A percentile compares a stretch with the other conserved stretches of the same genome.
These are phyloP conservation scores for Bovichtus diacanthus DNA, from an alignment of 2,797 vertebrate genomes.

Conservation along the genomic window DNA sequence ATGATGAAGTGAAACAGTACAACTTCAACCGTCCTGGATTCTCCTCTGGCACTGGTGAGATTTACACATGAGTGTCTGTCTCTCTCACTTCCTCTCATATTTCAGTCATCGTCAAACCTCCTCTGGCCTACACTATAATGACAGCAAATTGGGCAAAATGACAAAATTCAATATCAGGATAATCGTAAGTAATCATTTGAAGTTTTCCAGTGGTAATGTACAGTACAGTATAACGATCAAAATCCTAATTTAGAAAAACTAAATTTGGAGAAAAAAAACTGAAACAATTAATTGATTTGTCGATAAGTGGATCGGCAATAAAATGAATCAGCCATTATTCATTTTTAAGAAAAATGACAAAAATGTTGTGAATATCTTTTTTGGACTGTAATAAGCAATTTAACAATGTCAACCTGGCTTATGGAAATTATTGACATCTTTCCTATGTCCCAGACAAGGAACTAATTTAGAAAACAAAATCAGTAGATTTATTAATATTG, in stretches of 20 bases:
- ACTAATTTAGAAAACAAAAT: not conserved
- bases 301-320: not conserved
- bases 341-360: not conserved
- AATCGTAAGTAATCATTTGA: not conserved
- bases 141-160: not conserved
- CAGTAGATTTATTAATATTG: not conserved
- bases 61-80: not conserved
- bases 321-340: not conserved
- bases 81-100: not conserved
- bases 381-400: not conserved
- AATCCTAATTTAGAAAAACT: not conserved
- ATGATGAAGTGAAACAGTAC: conserved; percentile 96
- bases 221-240: not conserved
- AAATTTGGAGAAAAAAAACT: not conserved
- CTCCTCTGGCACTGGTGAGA: conserved; percentile 94
- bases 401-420: not conserved
- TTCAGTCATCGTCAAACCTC: not conserved
- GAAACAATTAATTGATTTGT: not conserved
- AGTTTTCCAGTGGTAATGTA: not conserved
- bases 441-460: not conserved
- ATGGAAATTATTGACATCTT: not conserved
- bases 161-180: not conserved
- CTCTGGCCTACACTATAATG: not conserved
- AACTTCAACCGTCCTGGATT: conserved; percentile 96
- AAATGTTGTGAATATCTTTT: not conserved